Conservation (phyloP, 2,113 vertebrate species). For the Myiozetetes cayanensis region DNA sequence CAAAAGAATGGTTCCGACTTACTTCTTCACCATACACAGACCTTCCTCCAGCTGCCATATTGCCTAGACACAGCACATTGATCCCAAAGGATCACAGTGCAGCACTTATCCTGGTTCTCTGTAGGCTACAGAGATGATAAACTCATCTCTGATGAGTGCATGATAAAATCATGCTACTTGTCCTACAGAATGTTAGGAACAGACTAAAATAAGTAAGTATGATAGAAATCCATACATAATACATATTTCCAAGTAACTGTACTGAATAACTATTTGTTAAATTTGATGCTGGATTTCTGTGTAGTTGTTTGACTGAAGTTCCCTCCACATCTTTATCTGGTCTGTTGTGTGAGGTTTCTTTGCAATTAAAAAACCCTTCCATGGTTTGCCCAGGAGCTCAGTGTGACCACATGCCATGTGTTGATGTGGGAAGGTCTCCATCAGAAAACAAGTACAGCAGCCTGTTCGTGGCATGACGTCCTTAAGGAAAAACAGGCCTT, state of each 20-base stretch:
- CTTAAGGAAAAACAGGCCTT: neutral
- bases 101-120: neutral
- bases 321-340: neutral
- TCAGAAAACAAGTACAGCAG: neutral
- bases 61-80: neutral
- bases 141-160: neutral
- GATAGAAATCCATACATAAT: neutral
- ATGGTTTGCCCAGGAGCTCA: neutral
- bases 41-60: neutral
- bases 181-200: neutral
- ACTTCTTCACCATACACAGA: neutral
- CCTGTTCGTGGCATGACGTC: accelerated
- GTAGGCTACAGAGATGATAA: neutral
- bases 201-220: neutral
- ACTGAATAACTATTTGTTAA: neutral
- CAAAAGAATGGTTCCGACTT: neutral
- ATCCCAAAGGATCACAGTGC: neutral
- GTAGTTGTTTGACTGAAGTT: neutral
- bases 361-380: neutral
- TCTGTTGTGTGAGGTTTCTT: neutral
- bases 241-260: neutral
- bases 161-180: neutral
- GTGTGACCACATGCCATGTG: neutral
- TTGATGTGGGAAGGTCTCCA: neutral
- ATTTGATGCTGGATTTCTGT: neutral